Base-by-base conservation (phyloP, 2,888 invertebrate species). In the Lithophane ornitopus region DNA sequence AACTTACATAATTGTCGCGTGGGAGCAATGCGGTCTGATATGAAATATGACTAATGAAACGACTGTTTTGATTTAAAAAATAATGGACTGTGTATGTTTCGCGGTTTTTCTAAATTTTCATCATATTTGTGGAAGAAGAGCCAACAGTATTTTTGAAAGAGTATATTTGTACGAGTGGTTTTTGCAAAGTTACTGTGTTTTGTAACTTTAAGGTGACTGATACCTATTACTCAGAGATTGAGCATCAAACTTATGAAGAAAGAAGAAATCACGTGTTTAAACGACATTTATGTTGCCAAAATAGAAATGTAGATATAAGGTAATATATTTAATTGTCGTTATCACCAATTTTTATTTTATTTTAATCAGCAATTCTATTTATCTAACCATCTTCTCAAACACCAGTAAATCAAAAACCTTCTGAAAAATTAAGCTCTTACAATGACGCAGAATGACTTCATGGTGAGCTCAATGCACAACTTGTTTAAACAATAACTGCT, bases 1-100 rank as follows among this genome's bases (percentile, higher is more conserved):
- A 75, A 70, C 61, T 87, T 82, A 81, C 65, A 82, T 80, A 85
- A 88, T 78, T 70, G 70, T 61, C 66, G 78, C 74, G 87, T 87
- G 72, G 85, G 78, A 54, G 75, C 9, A 34, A 63, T 56, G 59
- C 54, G 49, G 74, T 75, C 68, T 79, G 78, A 69, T 81, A 76
- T 69, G 65, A 79, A 52, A 78, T 73, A 79, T 80, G 79, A 86
- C 65, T 75, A 81, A 73, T 58, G 26, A 19, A 71, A 84, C 54
- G 68, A 62, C 61, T 83, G 76, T 79, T 82, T 79, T 83, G 66
- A 77, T 83, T 59, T 34, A 62, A 73, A 70, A 65, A 67, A 67
- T 76, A 70, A 77, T 78, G 54, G n/a, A 39, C 26, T 41, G 12
- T 54, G 14, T 39, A 62, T 72, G 58, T 80, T 52, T 34, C 44